phyloP scores from a whole-genome alignment of 2,797 vertebrate species.

The Tenualosa thibaudeaui region DNA sequence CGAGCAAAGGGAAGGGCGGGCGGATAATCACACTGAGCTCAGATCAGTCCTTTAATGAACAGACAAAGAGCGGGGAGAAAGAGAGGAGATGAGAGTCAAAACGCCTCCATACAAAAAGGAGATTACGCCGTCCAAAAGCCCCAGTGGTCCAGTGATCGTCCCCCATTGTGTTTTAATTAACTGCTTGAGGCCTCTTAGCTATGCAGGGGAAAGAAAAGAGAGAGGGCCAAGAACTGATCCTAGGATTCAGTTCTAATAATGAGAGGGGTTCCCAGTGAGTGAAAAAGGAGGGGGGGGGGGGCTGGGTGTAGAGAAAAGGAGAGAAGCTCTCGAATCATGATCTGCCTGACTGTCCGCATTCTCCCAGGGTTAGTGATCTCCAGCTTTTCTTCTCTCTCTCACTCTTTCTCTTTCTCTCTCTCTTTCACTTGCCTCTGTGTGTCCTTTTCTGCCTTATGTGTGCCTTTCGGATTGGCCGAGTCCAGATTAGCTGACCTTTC shows the following conservation, averaged over 20 bases:
- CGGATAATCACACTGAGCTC: slow-evolving; percentile 8
- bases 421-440: slow-evolving; percentile 59
- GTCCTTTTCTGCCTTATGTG: slow-evolving; percentile 68
- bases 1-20: slow-evolving; percentile 3
- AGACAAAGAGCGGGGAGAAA: slow-evolving; percentile 38
- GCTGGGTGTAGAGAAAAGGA: slow-evolving; percentile 59
- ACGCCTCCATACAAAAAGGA: slow-evolving; percentile 57
- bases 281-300: slow-evolving; percentile 55
- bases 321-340: slow-evolving; percentile 77
- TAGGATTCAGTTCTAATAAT: slow-evolving; percentile 65
- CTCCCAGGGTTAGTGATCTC: slow-evolving; percentile 60
- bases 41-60: slow-evolving; percentile 54
- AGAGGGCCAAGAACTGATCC: slow-evolving; percentile 58
- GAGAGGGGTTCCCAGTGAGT: slow-evolving; percentile 40
- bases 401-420: slow-evolving; percentile 59
- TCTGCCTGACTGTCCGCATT: slow-evolving; percentile 75
- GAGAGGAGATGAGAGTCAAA: slow-evolving; percentile 46
- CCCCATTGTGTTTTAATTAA: slow-evolving; percentile 79
- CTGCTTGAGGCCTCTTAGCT: slow-evolving; percentile 67
- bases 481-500: slow-evolving; percentile 82
- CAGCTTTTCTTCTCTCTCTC: slow-evolving; percentile 50
- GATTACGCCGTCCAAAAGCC: slow-evolving; percentile 67
- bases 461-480: slow-evolving; percentile 75
- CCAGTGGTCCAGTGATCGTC: slow-evolving; percentile 40
- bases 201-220: slow-evolving; percentile 66